A percentile compares a stretch with the other conserved stretches of the same genome.
Evolutionary conservation across 1,140 invertebrate species (phyloP).

Genomic region (Philotrypesis tridentata): DNA sequence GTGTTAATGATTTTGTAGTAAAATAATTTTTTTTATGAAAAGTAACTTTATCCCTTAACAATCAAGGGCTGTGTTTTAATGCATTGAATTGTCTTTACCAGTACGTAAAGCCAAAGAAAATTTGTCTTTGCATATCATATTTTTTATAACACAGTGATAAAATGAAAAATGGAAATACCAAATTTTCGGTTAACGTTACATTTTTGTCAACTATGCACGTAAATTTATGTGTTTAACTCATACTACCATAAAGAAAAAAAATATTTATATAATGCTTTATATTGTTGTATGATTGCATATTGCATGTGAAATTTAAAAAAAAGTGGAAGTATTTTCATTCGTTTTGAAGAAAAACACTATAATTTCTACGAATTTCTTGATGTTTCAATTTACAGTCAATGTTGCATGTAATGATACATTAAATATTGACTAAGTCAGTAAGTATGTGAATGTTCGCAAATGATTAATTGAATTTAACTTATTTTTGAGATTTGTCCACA

Average conservation of each 20-base stretch:
- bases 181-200: slow-evolving; percentile 4
- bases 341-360: neutral
- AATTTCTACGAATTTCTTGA: neutral
- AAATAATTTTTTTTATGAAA: slow-evolving; percentile 6
- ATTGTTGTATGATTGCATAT: neutral
- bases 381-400: neutral
- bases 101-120: slow-evolving; percentile 23
- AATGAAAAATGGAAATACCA: neutral
- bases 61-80: neutral
- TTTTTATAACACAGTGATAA: neutral
- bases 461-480: slow-evolving; percentile 8
- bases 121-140: neutral
- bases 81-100: slow-evolving; percentile 2
- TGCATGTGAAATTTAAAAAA: neutral
- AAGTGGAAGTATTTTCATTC: neutral
- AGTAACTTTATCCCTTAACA: neutral
- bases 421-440: slow-evolving; percentile 3
- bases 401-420: too few species aligned
- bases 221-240: neutral
- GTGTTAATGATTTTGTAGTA: neutral
- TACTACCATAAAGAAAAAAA: neutral
- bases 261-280: neutral
- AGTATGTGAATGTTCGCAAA: neutral
- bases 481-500: slow-evolving; percentile 19
- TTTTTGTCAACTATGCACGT: neutral